Percentiles rank a stretch among this genome's conserved stretches.
Evolutionary conservation across 2,113 vertebrate species (phyloP).

Genomic region (Phaethornis superciliosus): DNA sequence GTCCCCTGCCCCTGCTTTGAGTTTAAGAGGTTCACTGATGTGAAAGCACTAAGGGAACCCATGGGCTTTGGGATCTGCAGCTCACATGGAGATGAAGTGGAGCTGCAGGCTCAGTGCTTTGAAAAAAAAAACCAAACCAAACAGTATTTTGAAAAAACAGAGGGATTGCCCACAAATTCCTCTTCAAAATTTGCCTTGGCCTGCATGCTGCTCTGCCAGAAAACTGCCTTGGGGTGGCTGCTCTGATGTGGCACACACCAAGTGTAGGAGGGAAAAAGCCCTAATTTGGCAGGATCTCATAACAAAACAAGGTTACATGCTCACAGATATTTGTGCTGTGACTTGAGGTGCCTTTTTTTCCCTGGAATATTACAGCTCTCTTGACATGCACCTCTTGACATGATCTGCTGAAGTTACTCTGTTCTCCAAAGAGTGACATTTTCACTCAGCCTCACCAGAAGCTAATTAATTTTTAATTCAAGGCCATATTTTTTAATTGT

Average conservation of each 20-base stretch:
- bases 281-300: background rate
- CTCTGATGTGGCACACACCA: background rate
- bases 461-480: background rate
- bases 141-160: too few species aligned
- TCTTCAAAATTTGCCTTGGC: background rate
- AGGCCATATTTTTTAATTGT: rapidly evolving
- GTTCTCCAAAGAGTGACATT: background rate
- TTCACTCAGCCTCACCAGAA: background rate
- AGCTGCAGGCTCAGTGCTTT: background rate
- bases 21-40: background rate
- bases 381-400: background rate
- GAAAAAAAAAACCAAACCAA: background rate
- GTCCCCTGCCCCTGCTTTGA: background rate
- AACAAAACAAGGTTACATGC: background rate
- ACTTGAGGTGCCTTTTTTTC: background rate
- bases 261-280: background rate
- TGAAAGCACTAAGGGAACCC: background rate
- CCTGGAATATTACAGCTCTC: background rate
- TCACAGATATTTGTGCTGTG: background rate
- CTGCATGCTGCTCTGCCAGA: background rate
- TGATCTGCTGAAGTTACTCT: background rate
- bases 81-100: background rate
- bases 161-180: background rate
- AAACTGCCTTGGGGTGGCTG: background rate
- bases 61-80: background rate